Evolutionary conservation across 2,888 invertebrate genomes (phyloP).

Genomic region (Dicyrtomina minuta): DNA sequence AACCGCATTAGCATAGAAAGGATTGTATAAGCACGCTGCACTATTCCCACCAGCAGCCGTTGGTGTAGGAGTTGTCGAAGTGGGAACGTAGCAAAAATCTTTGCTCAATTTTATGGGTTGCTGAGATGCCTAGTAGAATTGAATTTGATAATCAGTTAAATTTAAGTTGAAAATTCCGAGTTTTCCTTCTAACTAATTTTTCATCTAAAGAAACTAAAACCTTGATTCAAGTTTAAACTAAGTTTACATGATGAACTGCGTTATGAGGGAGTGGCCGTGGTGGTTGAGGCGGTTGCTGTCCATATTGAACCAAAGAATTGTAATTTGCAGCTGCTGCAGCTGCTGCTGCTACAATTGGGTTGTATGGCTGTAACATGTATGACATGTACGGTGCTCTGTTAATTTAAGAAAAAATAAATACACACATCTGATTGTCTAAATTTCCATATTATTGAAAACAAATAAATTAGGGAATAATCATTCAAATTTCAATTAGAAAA

Average conservation of each 20-base stretch:
- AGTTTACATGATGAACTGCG: conserved; percentile 31
- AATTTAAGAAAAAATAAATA: background rate
- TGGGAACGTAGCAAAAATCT: conserved; percentile 32
- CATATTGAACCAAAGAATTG: conserved; percentile 27
- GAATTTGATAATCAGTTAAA: too few relatives aligned
- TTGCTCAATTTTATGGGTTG: conserved; percentile 25
- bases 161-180: too few relatives aligned
- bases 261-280: conserved; percentile 28
- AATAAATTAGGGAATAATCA: background rate
- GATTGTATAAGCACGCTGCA: conserved; percentile 30
- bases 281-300: conserved; percentile 27
- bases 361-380: conserved; percentile 30
- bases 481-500: too few relatives aligned
- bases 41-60: conserved; percentile 3
- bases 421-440: background rate
- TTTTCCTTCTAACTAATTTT: too few relatives aligned
- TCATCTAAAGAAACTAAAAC: too few relatives aligned
- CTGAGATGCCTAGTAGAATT: background rate
- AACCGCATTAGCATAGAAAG: conserved; percentile 28
- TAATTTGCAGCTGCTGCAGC: conserved; percentile 27
- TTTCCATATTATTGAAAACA: background rate
- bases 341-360: conserved; percentile 19
- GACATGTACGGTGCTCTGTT: conserved; percentile 34
- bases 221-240: background rate
- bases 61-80: conserved; percentile 25